phyloP scores from a whole-genome alignment of 2,888 invertebrate genomes.

The Mimas tiliae region DNA sequence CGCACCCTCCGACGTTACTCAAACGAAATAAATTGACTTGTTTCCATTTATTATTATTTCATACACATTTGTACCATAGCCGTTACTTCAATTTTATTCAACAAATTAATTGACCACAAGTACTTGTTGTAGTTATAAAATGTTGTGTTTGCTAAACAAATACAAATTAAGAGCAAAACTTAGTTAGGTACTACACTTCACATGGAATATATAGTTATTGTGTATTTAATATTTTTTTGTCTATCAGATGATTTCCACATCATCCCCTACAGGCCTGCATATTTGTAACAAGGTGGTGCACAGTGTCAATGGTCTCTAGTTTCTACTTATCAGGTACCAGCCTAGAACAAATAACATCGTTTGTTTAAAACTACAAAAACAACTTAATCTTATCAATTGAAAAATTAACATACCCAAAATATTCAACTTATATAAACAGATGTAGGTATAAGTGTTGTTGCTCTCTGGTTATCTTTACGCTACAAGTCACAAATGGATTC shows the following conservation, averaged over 20 bases:
- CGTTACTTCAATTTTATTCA: not conserved
- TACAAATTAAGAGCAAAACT: not conserved
- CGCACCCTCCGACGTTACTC: conserved; percentile 51
- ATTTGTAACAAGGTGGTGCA: not conserved
- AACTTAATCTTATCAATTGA: not conserved
- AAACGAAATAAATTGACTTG: conserved; percentile 76
- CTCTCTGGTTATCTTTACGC: not conserved
- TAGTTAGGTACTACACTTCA: not conserved
- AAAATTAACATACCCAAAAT: not conserved
- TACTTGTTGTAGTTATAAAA: no score
- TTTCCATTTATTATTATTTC: conserved; percentile 69
- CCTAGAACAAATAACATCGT: not conserved
- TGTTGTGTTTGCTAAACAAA: not conserved
- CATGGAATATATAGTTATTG: no score
- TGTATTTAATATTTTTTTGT: no score
- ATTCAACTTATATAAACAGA: not conserved
- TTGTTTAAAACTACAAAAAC: conserved; percentile 13
- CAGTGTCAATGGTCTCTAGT: not conserved
- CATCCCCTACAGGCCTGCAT: not conserved
- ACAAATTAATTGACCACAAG: not conserved
- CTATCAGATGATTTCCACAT: no score
- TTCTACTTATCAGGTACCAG: not conserved
- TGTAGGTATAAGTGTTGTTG: not conserved
- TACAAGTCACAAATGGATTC: not conserved
- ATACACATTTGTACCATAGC: conserved; percentile 42